Conservation (phyloP, 1,140 invertebrate species). For the Euwallacea fornicatus region DNA sequence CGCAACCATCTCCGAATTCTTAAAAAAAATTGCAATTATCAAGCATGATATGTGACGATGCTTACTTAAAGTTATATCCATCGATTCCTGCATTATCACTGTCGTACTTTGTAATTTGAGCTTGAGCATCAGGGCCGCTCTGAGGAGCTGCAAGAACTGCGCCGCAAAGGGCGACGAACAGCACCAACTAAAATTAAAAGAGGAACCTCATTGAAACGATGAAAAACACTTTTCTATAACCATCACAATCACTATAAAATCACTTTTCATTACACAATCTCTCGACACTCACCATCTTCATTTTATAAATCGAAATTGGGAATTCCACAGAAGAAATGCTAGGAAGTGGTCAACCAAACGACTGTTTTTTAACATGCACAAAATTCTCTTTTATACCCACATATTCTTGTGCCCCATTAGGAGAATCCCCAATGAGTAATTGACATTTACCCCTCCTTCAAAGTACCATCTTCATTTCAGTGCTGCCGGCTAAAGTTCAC, state of each 20-base stretch:
- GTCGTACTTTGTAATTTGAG: conserved; percentile 52
- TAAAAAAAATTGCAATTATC: too few relatives aligned
- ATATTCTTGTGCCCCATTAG: neutral
- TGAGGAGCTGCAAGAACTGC: conserved; percentile 51
- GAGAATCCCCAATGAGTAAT: conserved; percentile 10
- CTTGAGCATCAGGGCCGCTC: conserved; percentile 42
- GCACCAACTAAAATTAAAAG: too few relatives aligned
- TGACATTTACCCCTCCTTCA: conserved; percentile 34
- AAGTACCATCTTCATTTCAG: conserved; percentile 29
- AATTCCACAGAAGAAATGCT: conserved; percentile 12
- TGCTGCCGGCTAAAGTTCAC: conserved; percentile 25
- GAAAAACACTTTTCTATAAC: too few relatives aligned
- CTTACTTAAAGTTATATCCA: conserved; percentile 58
- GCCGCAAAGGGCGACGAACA: conserved; percentile 32
- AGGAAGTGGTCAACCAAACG: conserved; percentile 4
- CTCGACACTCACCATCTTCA: conserved; percentile 37
- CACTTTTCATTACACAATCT: conserved; percentile 2
- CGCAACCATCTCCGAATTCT: too few relatives aligned
- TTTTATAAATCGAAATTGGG: conserved; percentile 14
- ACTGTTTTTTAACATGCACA: conserved; percentile 12
- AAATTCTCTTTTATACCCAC: conserved; percentile 32
- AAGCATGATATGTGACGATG: conserved; percentile 14
- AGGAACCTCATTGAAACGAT: too few relatives aligned
- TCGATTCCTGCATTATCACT: conserved; percentile 55
- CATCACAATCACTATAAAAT: neutral